A percentile compares a stretch with the other conserved stretches of the same genome.
phyloP scores from a whole-genome alignment of 2,888 invertebrate genomes.

The Mesorhabditis spiculigera region DNA sequence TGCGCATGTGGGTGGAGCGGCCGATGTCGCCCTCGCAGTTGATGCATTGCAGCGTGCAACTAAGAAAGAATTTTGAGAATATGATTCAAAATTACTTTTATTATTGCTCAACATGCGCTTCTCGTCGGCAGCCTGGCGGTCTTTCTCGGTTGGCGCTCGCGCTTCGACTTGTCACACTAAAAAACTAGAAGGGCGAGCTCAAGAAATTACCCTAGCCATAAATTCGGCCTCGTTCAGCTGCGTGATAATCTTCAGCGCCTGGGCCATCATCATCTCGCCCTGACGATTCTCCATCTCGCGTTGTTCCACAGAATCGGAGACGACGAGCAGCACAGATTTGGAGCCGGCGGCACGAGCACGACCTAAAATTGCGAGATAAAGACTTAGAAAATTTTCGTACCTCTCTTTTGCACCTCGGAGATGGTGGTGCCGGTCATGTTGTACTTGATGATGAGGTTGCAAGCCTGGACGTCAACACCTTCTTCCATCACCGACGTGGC shows the following conservation, averaged over 20 bases:
- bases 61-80: not conserved
- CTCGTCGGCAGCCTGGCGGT: not conserved
- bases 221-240: not conserved
- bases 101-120: not conserved
- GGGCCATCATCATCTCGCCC: not conserved
- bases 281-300: conserved; percentile 2
- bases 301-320: conserved; percentile 1
- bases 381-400: conserved; percentile 12
- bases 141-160: not conserved
- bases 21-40: not conserved
- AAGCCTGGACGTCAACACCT: conserved; percentile 51
- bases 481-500: conserved; percentile 56
- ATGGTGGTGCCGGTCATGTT: conserved; percentile 47
- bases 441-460: conserved; percentile 57
- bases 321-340: conserved; percentile 41
- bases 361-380: conserved; percentile 16
- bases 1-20: not conserved
- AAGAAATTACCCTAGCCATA: not conserved
- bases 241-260: not conserved
- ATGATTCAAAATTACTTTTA: not conserved
- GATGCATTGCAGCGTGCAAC: not conserved
- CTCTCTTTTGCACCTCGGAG: conserved; percentile 37
- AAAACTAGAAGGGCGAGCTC: not conserved
- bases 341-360: conserved; percentile 50
- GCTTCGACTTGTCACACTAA: not conserved